phyloP scores from a whole-genome alignment of 2,888 invertebrate species.

The Enchytraeus crypticus region DNA sequence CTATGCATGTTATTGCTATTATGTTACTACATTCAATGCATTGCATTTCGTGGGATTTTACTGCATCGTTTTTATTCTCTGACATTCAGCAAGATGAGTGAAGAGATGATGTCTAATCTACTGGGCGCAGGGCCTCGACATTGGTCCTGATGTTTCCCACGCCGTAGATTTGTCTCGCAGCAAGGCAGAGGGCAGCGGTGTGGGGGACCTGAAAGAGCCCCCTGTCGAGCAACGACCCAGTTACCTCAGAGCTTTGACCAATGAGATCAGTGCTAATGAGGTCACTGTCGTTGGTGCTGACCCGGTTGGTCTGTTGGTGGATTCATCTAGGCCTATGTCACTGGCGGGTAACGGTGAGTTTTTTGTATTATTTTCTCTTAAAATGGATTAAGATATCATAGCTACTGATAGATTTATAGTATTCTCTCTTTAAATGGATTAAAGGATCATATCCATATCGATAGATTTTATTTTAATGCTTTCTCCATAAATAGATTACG shows the following conservation, averaged over 20 bases:
- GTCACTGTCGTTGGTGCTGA: neutral
- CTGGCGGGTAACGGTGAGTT: no score
- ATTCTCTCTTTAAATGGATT: no score
- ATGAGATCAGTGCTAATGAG: slow-evolving; percentile 2
- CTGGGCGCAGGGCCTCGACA: slow-evolving; percentile 99
- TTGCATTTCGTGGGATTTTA: neutral
- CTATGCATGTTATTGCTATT: neutral
- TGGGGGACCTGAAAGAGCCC: slow-evolving; percentile 63
- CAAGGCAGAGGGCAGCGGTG: slow-evolving; percentile 64
- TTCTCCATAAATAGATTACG: no score
- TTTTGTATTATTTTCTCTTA: no score
- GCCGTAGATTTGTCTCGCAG: slow-evolving; percentile 55
- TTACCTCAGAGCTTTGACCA: slow-evolving; percentile 1
- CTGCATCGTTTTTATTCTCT: neutral
- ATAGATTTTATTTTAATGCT: no score
- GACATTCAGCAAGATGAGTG: neutral
- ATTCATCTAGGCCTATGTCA: no score
- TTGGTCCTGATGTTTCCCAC: slow-evolving; percentile 99
- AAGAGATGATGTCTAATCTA: slow-evolving; percentile 58
- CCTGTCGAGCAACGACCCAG: slow-evolving; percentile 52
- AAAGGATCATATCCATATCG: no score
- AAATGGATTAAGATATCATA: no score
- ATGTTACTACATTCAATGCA: neutral
- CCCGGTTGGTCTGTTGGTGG: no score
- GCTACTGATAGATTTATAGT: no score